Evolutionary conservation across 2,888 invertebrate species (phyloP), one percentile per base, ranked within the genome.

Genomic region (Neoascia interrupta): DNA sequence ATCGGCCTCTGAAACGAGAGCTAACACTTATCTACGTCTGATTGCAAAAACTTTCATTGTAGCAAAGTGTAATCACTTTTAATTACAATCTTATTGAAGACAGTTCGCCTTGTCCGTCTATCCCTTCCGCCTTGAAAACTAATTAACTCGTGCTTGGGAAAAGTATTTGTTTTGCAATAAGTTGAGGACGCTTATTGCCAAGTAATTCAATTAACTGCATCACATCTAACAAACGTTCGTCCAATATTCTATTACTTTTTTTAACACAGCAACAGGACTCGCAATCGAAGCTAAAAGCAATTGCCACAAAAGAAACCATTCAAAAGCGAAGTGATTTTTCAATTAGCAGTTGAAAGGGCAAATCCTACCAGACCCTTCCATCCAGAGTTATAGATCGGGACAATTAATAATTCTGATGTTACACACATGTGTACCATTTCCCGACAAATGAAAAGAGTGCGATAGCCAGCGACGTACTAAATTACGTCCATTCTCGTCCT

Each of bases 141-240:
- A n/a, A n/a, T n/a, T n/a, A n/a, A n/a, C n/a, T n/a, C n/a, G n/a
- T n/a, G n/a, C n/a, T n/a, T n/a, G n/a, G n/a, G n/a, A n/a, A n/a
- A n/a, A n/a, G n/a, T n/a, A n/a, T n/a, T n/a, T n/a, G n/a, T n/a
- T n/a, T n/a, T n/a, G n/a, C n/a, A n/a, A n/a, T n/a, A n/a, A n/a
- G n/a, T n/a, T n/a, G n/a, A n/a, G n/a, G n/a, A n/a, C n/a, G n/a
- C n/a, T n/a, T n/a, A n/a, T n/a, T n/a, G n/a, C n/a, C 26, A 21
- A 54, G 54, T 45, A 54, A 66, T 37, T 66, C 34, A 66, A 66
- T 66, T 66, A 54, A 54, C 39, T 54, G 54, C 45, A 54, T 66
- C 64, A 54, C 54, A 23, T 3, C 19, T 36, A 54, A n/a, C n/a
- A n/a, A n/a, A n/a, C n/a, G n/a, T n/a, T n/a, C 11, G 43, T 64